Evolutionary conservation across 2,888 invertebrate genomes (phyloP).

Genomic region (Amaurobius ferox): DNA sequence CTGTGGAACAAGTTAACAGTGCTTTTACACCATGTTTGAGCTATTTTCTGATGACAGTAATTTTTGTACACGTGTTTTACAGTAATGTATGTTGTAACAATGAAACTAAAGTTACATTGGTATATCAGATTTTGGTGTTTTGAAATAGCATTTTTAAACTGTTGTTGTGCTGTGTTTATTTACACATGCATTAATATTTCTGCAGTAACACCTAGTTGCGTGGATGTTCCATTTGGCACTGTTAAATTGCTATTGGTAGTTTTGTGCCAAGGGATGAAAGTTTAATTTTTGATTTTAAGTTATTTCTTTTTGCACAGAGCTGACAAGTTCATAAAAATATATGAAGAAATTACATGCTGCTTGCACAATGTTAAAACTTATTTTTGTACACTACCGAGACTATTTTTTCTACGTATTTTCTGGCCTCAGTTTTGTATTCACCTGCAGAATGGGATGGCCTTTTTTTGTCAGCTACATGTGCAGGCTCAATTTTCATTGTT

Average conservation of each 20-base stretch:
- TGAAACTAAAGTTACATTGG: constrained; percentile 51
- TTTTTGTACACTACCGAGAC: constrained; percentile 58
- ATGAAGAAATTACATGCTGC: constrained; percentile 35
- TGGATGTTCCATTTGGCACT: constrained; percentile 51
- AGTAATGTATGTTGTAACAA: constrained; percentile 60
- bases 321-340: constrained; percentile 36
- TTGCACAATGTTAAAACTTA: constrained; percentile 70
- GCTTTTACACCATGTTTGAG: constrained; percentile 70
- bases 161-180: constrained; percentile 56
- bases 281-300: constrained; percentile 42
- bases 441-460: constrained; percentile 44
- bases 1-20: constrained; percentile 60
- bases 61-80: constrained; percentile 68
- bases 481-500: constrained; percentile 72
- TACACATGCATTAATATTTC: constrained; percentile 41
- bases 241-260: constrained; percentile 48
- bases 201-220: constrained; percentile 37
- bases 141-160: constrained; percentile 66
- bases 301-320: constrained; percentile 55
- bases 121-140: constrained; percentile 65
- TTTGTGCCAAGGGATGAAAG: constrained; percentile 56
- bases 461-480: constrained; percentile 64
- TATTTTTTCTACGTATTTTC: constrained; percentile 69
- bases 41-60: constrained; percentile 65
- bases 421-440: constrained; percentile 55